Conservation (phyloP, 2,888 invertebrate species). For the Yponomeuta plumbellus region DNA sequence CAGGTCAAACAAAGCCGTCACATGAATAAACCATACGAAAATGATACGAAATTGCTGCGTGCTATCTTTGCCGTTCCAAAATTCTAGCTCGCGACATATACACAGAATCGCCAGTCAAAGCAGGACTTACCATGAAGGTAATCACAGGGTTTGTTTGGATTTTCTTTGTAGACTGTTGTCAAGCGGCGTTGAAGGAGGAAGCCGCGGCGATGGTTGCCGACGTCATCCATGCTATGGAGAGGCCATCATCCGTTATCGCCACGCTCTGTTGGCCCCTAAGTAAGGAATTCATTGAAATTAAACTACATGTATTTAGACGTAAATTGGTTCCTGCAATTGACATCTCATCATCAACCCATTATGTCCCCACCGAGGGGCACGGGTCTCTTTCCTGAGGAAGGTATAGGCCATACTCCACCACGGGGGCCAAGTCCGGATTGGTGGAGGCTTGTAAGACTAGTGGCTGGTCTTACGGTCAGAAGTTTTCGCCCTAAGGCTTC, state of each 20-base stretch:
- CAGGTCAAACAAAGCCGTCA: neutral
- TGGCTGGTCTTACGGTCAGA: too few species aligned
- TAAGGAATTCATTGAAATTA: conserved; percentile 32
- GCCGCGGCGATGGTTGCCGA: conserved; percentile 40
- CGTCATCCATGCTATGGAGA: conserved; percentile 40
- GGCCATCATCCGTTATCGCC: conserved; percentile 43
- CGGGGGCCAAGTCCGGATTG: too few species aligned
- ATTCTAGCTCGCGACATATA: neutral
- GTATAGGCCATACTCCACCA: too few species aligned
- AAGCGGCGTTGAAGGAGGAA: conserved; percentile 29
- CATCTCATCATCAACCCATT: too few species aligned
- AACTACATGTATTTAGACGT: neutral
- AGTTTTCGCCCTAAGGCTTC: too few species aligned
- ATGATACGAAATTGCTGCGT: too few species aligned
- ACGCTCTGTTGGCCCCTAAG: conserved; percentile 47
- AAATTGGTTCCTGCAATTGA: too few species aligned
- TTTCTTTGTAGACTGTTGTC: conserved; percentile 25
- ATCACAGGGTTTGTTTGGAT: conserved; percentile 17
- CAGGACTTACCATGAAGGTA: neutral
- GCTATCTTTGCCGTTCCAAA: neutral
- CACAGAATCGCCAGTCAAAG: too few species aligned
- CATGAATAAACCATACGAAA: neutral
- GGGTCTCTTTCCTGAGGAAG: too few species aligned
- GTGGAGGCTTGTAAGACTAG: too few species aligned
- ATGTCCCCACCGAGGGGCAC: too few species aligned